Percentiles rank a stretch among this genome's conserved stretches.
These are phyloP conservation scores for Heliornis fulica DNA, from an alignment of 2,113 vertebrate species.

Conservation along the genomic window DNA sequence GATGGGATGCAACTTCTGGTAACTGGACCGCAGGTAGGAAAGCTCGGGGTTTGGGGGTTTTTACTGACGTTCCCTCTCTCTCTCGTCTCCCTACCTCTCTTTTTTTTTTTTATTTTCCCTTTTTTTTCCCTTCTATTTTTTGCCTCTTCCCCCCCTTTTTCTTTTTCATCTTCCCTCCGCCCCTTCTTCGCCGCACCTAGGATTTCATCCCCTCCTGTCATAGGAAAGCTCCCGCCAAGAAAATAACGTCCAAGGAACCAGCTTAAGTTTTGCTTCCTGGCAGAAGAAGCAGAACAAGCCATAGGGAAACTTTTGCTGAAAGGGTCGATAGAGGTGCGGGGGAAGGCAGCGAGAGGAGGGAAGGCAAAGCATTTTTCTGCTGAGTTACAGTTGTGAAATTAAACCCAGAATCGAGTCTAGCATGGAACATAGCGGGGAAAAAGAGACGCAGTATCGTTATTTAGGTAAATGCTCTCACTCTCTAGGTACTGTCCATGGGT, in stretches of 20 bases:
- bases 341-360: not conserved
- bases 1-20: slow-evolving; percentile 18
- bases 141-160: not conserved
- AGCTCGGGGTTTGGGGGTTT: not conserved
- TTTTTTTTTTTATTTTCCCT: not conserved
- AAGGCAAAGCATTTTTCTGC: not conserved
- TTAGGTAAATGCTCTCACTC: not conserved
- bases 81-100: not conserved
- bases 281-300: not conserved
- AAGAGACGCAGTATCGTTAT: not conserved
- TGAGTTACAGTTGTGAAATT: not conserved
- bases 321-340: not conserved
- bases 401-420: not conserved
- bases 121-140: not conserved
- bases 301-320: slow-evolving; percentile 29
- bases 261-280: not conserved
- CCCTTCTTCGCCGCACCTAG: not conserved
- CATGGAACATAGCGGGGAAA: not conserved
- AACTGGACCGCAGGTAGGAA: slow-evolving; percentile 68
- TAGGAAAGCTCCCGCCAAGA: not conserved
- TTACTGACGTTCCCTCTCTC: not conserved
- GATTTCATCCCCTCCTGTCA: not conserved
- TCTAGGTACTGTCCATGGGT: not conserved
- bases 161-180: not conserved
- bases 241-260: not conserved